These are phyloP conservation scores for Dufourea novaeangliae DNA, from an alignment of 1,140 invertebrate genomes.

Conservation along the genomic window DNA sequence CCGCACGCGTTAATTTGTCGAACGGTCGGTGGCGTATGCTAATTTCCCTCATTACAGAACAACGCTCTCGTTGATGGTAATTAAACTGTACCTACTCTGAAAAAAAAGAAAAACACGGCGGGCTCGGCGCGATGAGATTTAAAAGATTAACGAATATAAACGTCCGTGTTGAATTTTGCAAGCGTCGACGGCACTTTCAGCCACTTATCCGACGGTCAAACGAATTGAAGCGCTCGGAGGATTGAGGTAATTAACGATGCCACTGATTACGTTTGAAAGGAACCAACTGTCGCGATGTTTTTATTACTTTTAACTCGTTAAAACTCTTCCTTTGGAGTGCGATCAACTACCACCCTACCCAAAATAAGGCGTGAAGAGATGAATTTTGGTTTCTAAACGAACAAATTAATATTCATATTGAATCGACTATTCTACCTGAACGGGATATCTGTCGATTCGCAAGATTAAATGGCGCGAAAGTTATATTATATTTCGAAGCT, in stretches of 20 bases:
- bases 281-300: not conserved
- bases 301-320: not conserved
- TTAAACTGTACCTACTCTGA: not conserved
- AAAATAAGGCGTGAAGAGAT: too few relatives aligned
- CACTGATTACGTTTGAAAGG: slow-evolving; percentile 21
- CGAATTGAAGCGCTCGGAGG: not conserved
- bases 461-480: too few relatives aligned
- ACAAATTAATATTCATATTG: too few relatives aligned
- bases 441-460: too few relatives aligned
- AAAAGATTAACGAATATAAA: slow-evolving; percentile 39
- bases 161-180: slow-evolving; percentile 36
- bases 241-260: slow-evolving; percentile 32
- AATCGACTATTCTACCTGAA: too few relatives aligned
- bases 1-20: not conserved
- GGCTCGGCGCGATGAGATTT: slow-evolving; percentile 9
- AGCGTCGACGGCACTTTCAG: not conserved
- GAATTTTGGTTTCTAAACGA: too few relatives aligned
- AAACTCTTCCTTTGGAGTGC: not conserved
- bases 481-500: too few relatives aligned
- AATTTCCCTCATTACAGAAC: not conserved
- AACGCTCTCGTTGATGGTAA: not conserved
- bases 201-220: slow-evolving; percentile 8
- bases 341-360: not conserved
- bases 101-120: not conserved
- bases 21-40: not conserved